Evolutionary conservation across 1,140 invertebrate species (phyloP).

Genomic region (Philopotamus ludificatus): DNA sequence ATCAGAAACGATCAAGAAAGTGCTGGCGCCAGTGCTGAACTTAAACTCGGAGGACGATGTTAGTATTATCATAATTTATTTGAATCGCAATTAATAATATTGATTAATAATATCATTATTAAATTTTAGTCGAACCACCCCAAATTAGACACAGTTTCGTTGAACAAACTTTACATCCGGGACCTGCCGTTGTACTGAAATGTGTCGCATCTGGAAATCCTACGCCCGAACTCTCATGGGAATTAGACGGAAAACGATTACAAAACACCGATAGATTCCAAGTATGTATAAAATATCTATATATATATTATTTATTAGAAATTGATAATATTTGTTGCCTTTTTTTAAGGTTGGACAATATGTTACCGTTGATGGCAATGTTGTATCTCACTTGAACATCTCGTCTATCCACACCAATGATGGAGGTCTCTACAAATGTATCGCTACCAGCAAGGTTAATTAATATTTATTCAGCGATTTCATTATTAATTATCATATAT

Average conservation of each 20-base stretch:
- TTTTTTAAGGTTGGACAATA: constrained; percentile 78
- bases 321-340: constrained; percentile 2
- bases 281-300: constrained; percentile 15
- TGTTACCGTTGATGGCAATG: constrained; percentile 84
- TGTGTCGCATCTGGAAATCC: constrained; percentile 84
- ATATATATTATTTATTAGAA: not conserved
- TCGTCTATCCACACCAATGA: constrained; percentile 89
- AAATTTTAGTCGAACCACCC: constrained; percentile 73
- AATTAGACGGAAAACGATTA: constrained; percentile 83
- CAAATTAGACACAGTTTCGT: constrained; percentile 83
- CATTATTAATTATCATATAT: too few species aligned
- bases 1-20: constrained; percentile 92
- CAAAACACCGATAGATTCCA: constrained; percentile 73
- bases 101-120: constrained; percentile 4
- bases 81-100: not conserved
- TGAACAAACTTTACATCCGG: constrained; percentile 84
- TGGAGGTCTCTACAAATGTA: constrained; percentile 90
- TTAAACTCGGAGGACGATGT: constrained; percentile 90
- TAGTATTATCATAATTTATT: constrained; percentile 46
- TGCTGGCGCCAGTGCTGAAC: constrained; percentile 86
- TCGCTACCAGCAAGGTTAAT: constrained; percentile 80
- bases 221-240: constrained; percentile 92
- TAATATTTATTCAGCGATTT: constrained; percentile 14
- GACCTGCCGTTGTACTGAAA: constrained; percentile 75
- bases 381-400: constrained; percentile 92